These are phyloP conservation scores for Nerophis lumbriciformis DNA, from an alignment of 2,113 vertebrate species.

Conservation along the genomic window DNA sequence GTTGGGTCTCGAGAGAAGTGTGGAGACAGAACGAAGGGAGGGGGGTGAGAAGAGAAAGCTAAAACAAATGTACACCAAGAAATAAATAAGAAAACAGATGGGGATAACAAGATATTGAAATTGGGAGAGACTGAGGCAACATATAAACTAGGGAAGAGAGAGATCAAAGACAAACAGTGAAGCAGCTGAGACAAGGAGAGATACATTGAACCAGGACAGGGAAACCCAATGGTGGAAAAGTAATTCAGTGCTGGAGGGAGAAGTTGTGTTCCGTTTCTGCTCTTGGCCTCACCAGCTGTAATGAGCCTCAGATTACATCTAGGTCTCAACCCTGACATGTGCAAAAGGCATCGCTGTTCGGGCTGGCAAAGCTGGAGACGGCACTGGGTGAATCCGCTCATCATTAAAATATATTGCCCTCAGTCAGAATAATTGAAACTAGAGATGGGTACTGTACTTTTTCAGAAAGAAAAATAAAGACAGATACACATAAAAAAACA, in stretches of 20 bases:
- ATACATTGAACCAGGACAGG: constrained; percentile 49
- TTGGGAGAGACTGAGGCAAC: constrained; percentile 46
- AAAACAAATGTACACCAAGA: constrained; percentile 27
- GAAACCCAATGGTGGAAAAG: constrained; percentile 63
- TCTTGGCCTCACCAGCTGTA: constrained; percentile 67
- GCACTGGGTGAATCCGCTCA: constrained; percentile 66
- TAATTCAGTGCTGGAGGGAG: constrained; percentile 69
- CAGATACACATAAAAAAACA: constrained; percentile 10
- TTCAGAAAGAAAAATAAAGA: constrained; percentile 40
- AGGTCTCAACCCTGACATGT: constrained; percentile 69
- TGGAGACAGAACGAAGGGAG: constrained; percentile 21
- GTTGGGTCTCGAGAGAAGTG: constrained; percentile 42
- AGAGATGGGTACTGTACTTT: constrained; percentile 52
- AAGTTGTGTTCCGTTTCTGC: constrained; percentile 70
- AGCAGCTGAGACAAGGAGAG: constrained; percentile 59
- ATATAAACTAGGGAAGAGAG: constrained; percentile 54
- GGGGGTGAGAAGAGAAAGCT: constrained; percentile 18
- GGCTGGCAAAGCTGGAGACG: constrained; percentile 59
- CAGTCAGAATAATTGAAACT: constrained; percentile 70
- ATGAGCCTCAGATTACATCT: constrained; percentile 73
- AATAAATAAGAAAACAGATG: constrained; percentile 52
- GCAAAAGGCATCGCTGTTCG: constrained; percentile 66
- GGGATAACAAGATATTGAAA: constrained; percentile 49
- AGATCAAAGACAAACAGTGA: constrained; percentile 67
- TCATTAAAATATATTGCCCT: constrained; percentile 77